Base-by-base conservation (phyloP, 1,140 invertebrate species). In the Battus philenor region DNA sequence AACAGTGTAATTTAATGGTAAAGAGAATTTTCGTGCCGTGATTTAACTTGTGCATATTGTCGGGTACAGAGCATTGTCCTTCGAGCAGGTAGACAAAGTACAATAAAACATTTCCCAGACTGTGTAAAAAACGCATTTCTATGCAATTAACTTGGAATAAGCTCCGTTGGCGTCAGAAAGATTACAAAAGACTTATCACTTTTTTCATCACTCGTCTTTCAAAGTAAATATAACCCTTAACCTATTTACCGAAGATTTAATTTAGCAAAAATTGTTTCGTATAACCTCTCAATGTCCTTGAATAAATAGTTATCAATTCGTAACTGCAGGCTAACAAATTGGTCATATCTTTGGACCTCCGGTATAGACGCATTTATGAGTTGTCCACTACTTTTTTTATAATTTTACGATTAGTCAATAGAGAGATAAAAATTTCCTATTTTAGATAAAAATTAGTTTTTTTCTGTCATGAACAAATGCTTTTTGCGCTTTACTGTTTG, bases 151-250 rank as follows among this genome's bases (percentile, higher is more conserved):
- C 64, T 72, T 48, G 49, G 52, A 62, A 57, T 81, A 78, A 76
- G 56, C 66, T 66, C 65, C 49, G 32, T 49, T 79, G 80, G 80
- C 80, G 80, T 84, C 78, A 82, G 67, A 44, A 55, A 73, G 74
- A 81, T 80, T 80, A 83, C 72, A 77, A 76, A 67, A 66, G 69
- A 78, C 65, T 80, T 83, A 76, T 78, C 74, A 73, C 66, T 65
- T 70, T 78, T 74, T 75, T 74, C 58, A 56, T 43, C 9, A 4
- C 16, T 33, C 30, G 29, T 48, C 52, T 50, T 30, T 52, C 33
- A n/a, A n/a, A n/a, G 39, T 3, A 59, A 50, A 41, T 45, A 39
- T 41, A 57, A 54, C 54, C 34, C 46, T 61, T 55, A 34, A 7
- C 13, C 16, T 4, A 39, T 46, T 7, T 8, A 4, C 9, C 36